Conservation (phyloP, 2,888 invertebrate genomes). For the Volucella inflata region DNA sequence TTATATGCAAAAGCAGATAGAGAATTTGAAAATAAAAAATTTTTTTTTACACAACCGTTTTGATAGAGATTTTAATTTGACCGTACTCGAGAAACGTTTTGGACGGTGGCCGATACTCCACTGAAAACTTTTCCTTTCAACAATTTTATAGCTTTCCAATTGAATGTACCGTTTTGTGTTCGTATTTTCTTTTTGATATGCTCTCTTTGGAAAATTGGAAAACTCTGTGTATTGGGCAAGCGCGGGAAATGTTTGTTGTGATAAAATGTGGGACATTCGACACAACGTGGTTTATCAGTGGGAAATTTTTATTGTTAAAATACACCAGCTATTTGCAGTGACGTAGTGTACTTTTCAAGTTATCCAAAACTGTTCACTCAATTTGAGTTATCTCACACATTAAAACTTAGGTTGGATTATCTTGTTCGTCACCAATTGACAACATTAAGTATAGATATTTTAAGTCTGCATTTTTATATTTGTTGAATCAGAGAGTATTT, state of each 20-base stretch:
- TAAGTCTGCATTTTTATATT: too few species aligned
- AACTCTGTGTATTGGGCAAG: slow-evolving; percentile 50
- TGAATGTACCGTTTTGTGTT: slow-evolving; percentile 45
- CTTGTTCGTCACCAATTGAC: too few species aligned
- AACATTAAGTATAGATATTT: too few species aligned
- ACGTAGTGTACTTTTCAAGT: slow-evolving; percentile 25
- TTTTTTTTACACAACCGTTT: slow-evolving; percentile 61
- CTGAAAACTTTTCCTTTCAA: slow-evolving; percentile 75
- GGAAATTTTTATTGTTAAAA: slow-evolving; percentile 54
- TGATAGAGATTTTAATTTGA: slow-evolving; percentile 25
- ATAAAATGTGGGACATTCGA: slow-evolving; percentile 67
- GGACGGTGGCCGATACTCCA: slow-evolving; percentile 76
- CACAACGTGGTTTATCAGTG: slow-evolving; percentile 74
- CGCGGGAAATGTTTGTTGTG: slow-evolving; percentile 74
- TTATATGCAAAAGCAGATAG: background rate
- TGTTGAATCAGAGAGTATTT: too few species aligned
- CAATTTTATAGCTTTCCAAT: slow-evolving; percentile 73
- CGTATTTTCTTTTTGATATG: slow-evolving; percentile 34
- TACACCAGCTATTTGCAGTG: slow-evolving; percentile 44
- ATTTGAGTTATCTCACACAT: too few species aligned
- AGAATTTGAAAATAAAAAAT: slow-evolving; percentile 1
- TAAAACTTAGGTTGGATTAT: too few species aligned
- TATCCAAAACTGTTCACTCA: background rate
- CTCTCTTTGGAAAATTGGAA: slow-evolving; percentile 73
- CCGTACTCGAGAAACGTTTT: slow-evolving; percentile 72